These are phyloP conservation scores for Diabrotica undecimpunctata DNA, from an alignment of 1,140 invertebrate genomes.

Conservation along the genomic window DNA sequence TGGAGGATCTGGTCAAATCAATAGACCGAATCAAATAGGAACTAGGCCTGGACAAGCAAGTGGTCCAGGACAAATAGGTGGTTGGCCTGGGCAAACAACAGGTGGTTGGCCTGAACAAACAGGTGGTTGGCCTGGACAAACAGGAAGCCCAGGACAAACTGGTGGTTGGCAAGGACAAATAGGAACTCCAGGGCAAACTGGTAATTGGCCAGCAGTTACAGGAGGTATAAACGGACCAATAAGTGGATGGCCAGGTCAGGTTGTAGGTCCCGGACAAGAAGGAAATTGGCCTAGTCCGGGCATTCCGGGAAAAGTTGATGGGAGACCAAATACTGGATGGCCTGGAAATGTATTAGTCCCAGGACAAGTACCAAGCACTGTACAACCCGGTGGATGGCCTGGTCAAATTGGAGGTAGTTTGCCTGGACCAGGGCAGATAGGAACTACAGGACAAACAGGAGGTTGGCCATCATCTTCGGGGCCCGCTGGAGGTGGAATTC, in stretches of 20 bases:
- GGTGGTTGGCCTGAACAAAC: not conserved
- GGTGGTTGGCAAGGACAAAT: slow-evolving; percentile 17
- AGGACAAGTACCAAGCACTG: not conserved
- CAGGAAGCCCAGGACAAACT: slow-evolving; percentile 6
- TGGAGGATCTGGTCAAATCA: not conserved
- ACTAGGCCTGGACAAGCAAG: not conserved
- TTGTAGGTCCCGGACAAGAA: not conserved
- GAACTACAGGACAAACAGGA: slow-evolving; percentile 5
- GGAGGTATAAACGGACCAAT: not conserved
- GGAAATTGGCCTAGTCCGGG: not conserved
- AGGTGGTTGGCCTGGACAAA: slow-evolving; percentile 1
- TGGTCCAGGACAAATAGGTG: slow-evolving; percentile 8
- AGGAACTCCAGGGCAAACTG: slow-evolving; percentile 19
- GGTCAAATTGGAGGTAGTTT: slow-evolving; percentile 16
- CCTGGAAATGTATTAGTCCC: not conserved
- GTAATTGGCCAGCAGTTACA: slow-evolving; percentile 10
- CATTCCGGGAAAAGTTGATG: not conserved
- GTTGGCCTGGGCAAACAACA: slow-evolving; percentile 13
- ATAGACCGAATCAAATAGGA: not conserved
- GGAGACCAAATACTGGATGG: not conserved
- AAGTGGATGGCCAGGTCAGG: not conserved
- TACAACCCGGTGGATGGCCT: slow-evolving; percentile 21
- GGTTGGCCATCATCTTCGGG: slow-evolving; percentile 7
- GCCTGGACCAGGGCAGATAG: slow-evolving; percentile 21
- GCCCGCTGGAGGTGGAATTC: no score